These are phyloP conservation scores for Tricholauxania praeusta DNA, from an alignment of 2,888 invertebrate genomes.

Conservation along the genomic window DNA sequence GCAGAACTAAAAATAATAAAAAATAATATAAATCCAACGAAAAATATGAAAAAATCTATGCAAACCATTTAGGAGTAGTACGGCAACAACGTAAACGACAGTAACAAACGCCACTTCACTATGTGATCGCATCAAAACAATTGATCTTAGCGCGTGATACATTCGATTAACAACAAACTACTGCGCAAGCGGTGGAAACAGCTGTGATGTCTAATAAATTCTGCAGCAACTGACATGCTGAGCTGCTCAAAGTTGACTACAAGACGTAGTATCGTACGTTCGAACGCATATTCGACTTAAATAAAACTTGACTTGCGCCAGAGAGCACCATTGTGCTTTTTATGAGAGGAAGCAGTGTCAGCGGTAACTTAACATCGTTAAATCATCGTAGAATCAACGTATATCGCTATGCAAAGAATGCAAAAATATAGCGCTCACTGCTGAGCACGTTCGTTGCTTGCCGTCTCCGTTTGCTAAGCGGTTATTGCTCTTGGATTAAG, in stretches of 20 bases:
- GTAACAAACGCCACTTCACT: slow-evolving; percentile 1
- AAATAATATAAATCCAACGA: neutral
- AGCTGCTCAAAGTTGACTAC: slow-evolving; percentile 11
- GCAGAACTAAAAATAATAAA: slow-evolving; percentile 17
- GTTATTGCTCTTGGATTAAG: no score
- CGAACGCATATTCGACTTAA: no score
- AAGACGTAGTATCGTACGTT: neutral
- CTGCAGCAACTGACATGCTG: slow-evolving; percentile 5
- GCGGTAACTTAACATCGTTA: no score
- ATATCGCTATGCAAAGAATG: no score
- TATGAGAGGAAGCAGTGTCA: no score
- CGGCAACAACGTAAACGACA: neutral
- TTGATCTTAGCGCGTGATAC: neutral
- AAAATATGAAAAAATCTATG: neutral
- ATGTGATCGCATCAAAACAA: slow-evolving; percentile 21
- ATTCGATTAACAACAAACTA: no score
- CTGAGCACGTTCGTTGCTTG: no score
- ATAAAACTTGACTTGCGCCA: no score
- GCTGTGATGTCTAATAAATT: slow-evolving; percentile 21
- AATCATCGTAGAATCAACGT: no score
- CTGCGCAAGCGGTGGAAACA: slow-evolving; percentile 48
- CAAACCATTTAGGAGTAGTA: slow-evolving; percentile 15
- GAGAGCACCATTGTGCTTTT: no score
- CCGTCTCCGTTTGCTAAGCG: no score
- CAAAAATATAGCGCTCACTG: no score